Percentiles rank a stretch among this genome's conserved stretches.
Conservation (phyloP, 2,113 vertebrate species). For the Saguinus midas region DNA sequence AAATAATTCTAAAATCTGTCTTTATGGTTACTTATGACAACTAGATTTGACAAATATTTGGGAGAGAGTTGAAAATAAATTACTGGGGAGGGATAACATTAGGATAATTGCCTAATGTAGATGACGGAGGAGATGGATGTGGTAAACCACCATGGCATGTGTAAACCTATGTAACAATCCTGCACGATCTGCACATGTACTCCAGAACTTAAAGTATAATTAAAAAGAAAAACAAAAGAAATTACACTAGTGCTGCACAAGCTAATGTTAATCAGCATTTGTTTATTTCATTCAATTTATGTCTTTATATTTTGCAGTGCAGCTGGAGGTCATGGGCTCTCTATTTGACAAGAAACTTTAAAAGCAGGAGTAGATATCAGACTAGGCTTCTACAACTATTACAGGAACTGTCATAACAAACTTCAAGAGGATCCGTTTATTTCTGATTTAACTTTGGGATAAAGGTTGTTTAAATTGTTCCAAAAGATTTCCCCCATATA, state of each 20-base stretch:
- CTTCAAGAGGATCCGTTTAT: not conserved
- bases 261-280: not conserved
- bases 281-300: constrained; percentile 26
- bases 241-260: not conserved
- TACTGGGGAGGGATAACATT: too few relatives aligned
- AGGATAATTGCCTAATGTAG: too few relatives aligned
- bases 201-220: too few relatives aligned
- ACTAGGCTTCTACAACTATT: not conserved
- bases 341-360: not conserved
- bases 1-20: not conserved
- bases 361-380: not conserved
- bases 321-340: not conserved
- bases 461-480: not conserved
- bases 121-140: too few relatives aligned
- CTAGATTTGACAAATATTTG: not conserved
- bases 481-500: not conserved
- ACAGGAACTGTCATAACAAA: not conserved
- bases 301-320: not conserved
- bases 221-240: not conserved
- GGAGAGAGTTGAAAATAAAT: not conserved
- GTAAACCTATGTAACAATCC: too few relatives aligned
- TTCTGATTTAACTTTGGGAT: not conserved
- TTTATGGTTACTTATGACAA: not conserved
- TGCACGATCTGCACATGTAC: too few relatives aligned
- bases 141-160: too few relatives aligned